Conservation (phyloP, 1,140 invertebrate species). For the Drosophila kikkawai region DNA sequence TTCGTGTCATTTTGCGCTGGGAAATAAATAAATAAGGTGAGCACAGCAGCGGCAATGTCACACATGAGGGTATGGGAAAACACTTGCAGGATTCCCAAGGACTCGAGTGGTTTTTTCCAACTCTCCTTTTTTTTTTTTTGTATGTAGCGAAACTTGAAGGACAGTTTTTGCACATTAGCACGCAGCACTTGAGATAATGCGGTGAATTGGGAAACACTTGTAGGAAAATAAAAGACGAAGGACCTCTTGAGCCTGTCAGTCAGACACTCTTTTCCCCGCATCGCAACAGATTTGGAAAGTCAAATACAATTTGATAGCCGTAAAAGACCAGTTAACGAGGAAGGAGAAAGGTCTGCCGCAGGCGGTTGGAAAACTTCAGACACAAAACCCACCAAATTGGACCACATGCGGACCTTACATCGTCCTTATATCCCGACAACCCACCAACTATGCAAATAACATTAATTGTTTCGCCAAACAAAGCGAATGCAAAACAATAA, state of each 20-base stretch:
- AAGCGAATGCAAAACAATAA: slow-evolving; percentile 62
- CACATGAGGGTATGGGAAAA: slow-evolving; percentile 26
- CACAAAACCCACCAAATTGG: slow-evolving; percentile 45
- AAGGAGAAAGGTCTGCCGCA: slow-evolving; percentile 31
- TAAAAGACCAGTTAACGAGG: slow-evolving; percentile 51
- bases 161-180: slow-evolving; percentile 80
- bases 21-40: slow-evolving; percentile 74
- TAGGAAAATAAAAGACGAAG: slow-evolving; percentile 23
- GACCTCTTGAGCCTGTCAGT: slow-evolving; percentile 68
- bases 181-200: slow-evolving; percentile 68
- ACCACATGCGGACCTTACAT: slow-evolving; percentile 61
- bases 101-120: slow-evolving; percentile 49
- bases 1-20: slow-evolving; percentile 67
- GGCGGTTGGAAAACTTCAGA: slow-evolving; percentile 19
- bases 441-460: slow-evolving; percentile 78
- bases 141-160: slow-evolving; percentile 44
- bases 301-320: slow-evolving; percentile 77
- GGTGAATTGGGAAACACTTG: slow-evolving; percentile 46
- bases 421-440: slow-evolving; percentile 23
- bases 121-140: slow-evolving; percentile 1
- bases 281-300: slow-evolving; percentile 72
- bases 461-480: slow-evolving; percentile 82
- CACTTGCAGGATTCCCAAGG: slow-evolving; percentile 68
- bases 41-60: slow-evolving; percentile 31
- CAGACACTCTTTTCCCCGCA: slow-evolving; percentile 53